Evolutionary conservation across 1,140 invertebrate species (phyloP).

Genomic region (Pseudomyrmex dendroicus): DNA sequence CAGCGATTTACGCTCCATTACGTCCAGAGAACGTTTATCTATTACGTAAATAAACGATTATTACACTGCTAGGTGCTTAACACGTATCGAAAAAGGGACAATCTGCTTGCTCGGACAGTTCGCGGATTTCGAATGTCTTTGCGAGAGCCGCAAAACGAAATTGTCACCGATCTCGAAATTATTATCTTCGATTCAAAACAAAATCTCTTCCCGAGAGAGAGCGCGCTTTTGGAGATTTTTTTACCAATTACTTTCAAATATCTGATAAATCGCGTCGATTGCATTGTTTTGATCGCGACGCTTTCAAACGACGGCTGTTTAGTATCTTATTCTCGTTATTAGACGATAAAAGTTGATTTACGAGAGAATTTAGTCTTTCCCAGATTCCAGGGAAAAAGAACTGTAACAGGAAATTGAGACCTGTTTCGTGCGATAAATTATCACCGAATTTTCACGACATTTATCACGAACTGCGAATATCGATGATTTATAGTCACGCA

Average conservation of each 20-base stretch:
- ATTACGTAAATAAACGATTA: slow-evolving; percentile 46
- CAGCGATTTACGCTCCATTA: not conserved
- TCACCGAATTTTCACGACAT: slow-evolving; percentile 15
- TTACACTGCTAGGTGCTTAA: slow-evolving; percentile 10
- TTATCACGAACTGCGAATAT: slow-evolving; percentile 17
- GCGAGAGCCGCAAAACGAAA: slow-evolving; percentile 1
- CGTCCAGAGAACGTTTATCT: not conserved
- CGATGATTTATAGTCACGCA: not conserved
- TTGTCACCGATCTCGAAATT: not conserved
- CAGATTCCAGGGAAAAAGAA: not conserved
- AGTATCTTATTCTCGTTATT: slow-evolving; percentile 12
- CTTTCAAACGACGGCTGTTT: not conserved
- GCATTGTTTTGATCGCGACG: not conserved
- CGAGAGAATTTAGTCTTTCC: slow-evolving; percentile 1
- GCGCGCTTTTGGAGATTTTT: not conserved
- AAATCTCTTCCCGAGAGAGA: not conserved
- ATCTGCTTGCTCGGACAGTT: not conserved
- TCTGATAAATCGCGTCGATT: not conserved
- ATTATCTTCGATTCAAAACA: not conserved
- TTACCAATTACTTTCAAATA: not conserved
- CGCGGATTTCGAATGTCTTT: not conserved
- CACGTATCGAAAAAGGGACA: not conserved
- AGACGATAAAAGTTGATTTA: slow-evolving; percentile 25
- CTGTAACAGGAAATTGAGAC: not conserved
- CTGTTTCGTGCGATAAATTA: slow-evolving; percentile 4